Evolutionary conservation across 2,888 invertebrate genomes (phyloP).

Genomic region (Tipula lateralis): DNA sequence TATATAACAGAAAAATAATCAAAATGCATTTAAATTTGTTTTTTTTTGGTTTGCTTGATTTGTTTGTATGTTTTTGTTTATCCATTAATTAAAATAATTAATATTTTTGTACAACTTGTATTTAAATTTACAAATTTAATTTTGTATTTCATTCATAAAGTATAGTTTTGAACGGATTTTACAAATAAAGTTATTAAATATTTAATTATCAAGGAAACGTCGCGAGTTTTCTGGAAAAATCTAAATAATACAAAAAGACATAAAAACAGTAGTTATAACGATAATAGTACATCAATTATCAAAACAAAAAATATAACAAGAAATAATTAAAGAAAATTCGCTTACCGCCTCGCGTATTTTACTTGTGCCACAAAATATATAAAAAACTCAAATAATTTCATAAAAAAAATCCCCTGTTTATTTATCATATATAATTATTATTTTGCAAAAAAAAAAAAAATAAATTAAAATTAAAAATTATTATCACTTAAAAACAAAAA

Average conservation of each 20-base stretch:
- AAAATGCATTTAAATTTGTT: not conserved
- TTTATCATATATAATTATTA: conserved; percentile 6
- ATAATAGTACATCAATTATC: not conserved
- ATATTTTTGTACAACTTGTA: not conserved
- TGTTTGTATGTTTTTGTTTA: not conserved
- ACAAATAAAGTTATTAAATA: not conserved
- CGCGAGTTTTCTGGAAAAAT: not conserved
- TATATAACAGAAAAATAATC: not conserved
- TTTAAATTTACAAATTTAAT: not conserved
- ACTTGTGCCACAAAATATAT: not conserved
- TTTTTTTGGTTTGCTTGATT: conserved; percentile 24
- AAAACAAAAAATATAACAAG: not conserved
- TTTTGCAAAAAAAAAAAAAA: not conserved
- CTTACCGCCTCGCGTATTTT: not conserved
- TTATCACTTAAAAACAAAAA: conserved; percentile 19
- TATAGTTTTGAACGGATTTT: not conserved
- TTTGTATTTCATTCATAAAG: conserved; percentile 3
- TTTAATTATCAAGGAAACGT: not conserved
- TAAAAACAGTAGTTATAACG: too few relatives aligned
- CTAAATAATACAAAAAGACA: not conserved
- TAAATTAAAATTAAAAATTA: conserved; percentile 19
- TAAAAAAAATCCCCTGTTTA: conserved; percentile 24
- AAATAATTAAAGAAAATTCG: not conserved
- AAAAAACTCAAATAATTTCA: not conserved
- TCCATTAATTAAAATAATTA: conserved; percentile 20